A percentile compares a stretch with the other conserved stretches of the same genome.
Evolutionary conservation across 2,888 invertebrate species (phyloP).

Genomic region (Ophioninae sp.): DNA sequence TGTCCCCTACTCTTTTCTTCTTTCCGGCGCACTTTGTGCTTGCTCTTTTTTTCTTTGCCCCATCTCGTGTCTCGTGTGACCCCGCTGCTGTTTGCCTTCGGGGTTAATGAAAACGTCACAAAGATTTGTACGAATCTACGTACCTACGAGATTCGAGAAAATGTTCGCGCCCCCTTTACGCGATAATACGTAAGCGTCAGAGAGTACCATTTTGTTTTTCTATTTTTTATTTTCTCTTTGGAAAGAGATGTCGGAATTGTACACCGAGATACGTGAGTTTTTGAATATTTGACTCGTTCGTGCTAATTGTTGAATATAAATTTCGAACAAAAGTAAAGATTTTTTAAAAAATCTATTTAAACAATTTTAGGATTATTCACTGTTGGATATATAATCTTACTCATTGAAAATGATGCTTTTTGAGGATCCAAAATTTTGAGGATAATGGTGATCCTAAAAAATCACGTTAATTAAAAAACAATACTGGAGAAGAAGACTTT

Average conservation of each 20-base stretch:
- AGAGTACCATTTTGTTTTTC: background rate
- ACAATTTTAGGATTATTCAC: too few relatives aligned
- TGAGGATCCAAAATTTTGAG: too few relatives aligned
- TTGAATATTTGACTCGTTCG: background rate
- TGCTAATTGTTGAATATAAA: background rate
- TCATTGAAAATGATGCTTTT: too few relatives aligned
- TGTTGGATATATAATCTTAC: too few relatives aligned
- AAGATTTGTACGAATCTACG: slow-evolving; percentile 67
- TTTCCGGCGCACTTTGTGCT: slow-evolving; percentile 22
- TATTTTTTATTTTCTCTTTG: background rate
- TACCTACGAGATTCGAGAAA: slow-evolving; percentile 29
- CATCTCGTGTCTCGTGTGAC: slow-evolving; percentile 51
- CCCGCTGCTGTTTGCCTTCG: slow-evolving; percentile 58
- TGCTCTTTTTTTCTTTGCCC: slow-evolving; percentile 34
- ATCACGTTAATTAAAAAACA: background rate
- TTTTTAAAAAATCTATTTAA: too few relatives aligned
- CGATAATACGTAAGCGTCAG: slow-evolving; percentile 22
- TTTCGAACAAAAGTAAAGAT: too few relatives aligned
- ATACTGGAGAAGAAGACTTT: background rate
- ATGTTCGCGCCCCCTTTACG: background rate
- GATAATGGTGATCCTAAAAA: too few relatives aligned
- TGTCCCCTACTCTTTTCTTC: background rate
- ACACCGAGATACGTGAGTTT: background rate
- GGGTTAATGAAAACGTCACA: slow-evolving; percentile 75
- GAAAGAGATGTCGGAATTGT: background rate